phyloP scores from a whole-genome alignment of 2,888 invertebrate species.

The Keiferia lycopersicella region DNA sequence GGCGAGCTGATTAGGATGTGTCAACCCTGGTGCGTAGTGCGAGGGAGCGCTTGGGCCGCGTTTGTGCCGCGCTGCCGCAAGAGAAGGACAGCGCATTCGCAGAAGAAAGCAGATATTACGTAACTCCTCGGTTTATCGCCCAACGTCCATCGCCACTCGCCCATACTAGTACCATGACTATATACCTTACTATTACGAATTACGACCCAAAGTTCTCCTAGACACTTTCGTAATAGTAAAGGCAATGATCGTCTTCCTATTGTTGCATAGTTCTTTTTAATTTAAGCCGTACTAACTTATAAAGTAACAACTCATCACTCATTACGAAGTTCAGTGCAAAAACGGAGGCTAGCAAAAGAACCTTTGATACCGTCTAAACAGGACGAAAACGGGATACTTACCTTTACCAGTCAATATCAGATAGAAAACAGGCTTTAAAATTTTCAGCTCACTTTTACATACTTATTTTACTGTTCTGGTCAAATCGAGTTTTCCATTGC shows the following conservation, averaged over 20 bases:
- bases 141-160: slow-evolving; percentile 14
- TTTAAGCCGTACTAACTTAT: not conserved
- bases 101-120: slow-evolving; percentile 72
- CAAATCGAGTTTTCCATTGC: too few species aligned
- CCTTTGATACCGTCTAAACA: too few species aligned
- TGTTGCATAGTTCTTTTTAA: not conserved
- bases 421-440: too few species aligned
- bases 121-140: slow-evolving; percentile 64
- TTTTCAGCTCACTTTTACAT: too few species aligned
- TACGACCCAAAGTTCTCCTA: not conserved
- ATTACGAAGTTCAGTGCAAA: too few species aligned
- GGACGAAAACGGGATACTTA: too few species aligned
- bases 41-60: slow-evolving; percentile 38
- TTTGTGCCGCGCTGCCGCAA: slow-evolving; percentile 42
- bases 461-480: too few species aligned
- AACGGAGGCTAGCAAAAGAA: too few species aligned
- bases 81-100: slow-evolving; percentile 57
- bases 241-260: not conserved
- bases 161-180: slow-evolving; percentile 38
- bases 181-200: slow-evolving; percentile 1
- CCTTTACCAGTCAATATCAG: too few species aligned
- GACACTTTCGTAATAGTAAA: not conserved
- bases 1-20: not conserved
- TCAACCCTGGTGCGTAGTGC: slow-evolving; percentile 51
- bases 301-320: too few species aligned